These are phyloP conservation scores for Nomada flava DNA, from an alignment of 2,888 invertebrate genomes.

Conservation along the genomic window DNA sequence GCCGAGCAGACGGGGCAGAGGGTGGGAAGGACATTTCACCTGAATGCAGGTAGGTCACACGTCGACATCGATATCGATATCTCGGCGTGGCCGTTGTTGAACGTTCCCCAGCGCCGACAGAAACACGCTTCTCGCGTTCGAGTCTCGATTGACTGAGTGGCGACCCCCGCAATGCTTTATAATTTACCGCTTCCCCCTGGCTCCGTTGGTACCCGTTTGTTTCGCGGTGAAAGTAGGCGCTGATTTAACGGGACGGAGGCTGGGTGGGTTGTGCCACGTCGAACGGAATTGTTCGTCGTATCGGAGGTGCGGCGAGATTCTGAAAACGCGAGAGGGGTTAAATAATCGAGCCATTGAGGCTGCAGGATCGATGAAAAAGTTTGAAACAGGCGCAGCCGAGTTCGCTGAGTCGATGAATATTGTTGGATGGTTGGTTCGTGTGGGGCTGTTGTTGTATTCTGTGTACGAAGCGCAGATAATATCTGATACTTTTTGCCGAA, in stretches of 20 bases:
- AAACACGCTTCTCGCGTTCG: slow-evolving; percentile 37
- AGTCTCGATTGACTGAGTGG: slow-evolving; percentile 33
- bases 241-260: neutral
- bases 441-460: no score
- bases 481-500: no score
- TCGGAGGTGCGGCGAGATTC: slow-evolving; percentile 13
- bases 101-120: neutral
- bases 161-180: slow-evolving; percentile 49
- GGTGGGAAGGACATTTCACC: slow-evolving; percentile 60
- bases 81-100: slow-evolving; percentile 56
- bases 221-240: slow-evolving; percentile 32
- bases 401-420: neutral
- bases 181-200: slow-evolving; percentile 55
- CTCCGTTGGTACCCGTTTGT: slow-evolving; percentile 28
- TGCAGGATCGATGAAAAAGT: slow-evolving; percentile 14
- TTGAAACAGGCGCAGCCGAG: slow-evolving; percentile 14
- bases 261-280: no score
- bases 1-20: neutral
- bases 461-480: no score
- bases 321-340: neutral
- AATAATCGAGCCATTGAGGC: slow-evolving; percentile 37
- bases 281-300: slow-evolving; percentile 20
- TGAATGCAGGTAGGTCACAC: slow-evolving; percentile 60
- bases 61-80: slow-evolving; percentile 72
- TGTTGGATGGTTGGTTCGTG: no score